Percentiles rank a stretch among this genome's conserved stretches.
These are phyloP conservation scores for Sphenodon punctatus DNA, from an alignment of 2,797 vertebrate species.

Conservation along the genomic window DNA sequence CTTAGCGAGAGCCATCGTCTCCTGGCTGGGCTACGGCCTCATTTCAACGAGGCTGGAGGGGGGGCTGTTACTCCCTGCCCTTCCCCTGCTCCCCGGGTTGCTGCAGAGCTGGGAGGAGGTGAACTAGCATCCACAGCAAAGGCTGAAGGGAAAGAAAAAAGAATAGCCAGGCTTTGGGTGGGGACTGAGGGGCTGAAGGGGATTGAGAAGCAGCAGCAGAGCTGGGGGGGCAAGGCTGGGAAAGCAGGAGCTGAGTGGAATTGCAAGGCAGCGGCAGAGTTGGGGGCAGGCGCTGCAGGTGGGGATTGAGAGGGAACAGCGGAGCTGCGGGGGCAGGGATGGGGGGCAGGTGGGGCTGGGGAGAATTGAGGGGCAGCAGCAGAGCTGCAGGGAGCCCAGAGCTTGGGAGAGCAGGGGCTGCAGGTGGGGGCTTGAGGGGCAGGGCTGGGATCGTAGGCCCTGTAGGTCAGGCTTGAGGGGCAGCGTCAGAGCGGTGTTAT, in stretches of 20 bases:
- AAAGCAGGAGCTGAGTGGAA: neutral
- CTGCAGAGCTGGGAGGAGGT: neutral
- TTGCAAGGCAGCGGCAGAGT: neutral
- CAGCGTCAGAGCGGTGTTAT: neutral
- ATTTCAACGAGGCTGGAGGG: too few relatives aligned
- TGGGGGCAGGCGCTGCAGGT: too few relatives aligned
- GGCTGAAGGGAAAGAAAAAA: neutral
- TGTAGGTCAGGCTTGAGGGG: neutral
- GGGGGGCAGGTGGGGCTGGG: too few relatives aligned
- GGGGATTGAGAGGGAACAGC: too few relatives aligned
- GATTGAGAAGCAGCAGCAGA: neutral
- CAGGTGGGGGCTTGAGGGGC: neutral
- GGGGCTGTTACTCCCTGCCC: neutral
- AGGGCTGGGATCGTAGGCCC: neutral
- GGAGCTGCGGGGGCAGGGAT: neutral
- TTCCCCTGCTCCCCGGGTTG: constrained; percentile 1
- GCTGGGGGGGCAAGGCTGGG: neutral
- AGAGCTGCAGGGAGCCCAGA: too few relatives aligned
- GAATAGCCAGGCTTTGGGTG: neutral
- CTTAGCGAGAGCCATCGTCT: too few relatives aligned
- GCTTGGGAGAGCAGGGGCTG: neutral
- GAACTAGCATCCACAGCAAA: neutral
- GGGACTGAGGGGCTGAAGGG: neutral
- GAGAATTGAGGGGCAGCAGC: too few relatives aligned
- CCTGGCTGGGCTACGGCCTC: too few relatives aligned